phyloP scores from a whole-genome alignment of 1,140 invertebrate species.

The Oppia nitens region DNA sequence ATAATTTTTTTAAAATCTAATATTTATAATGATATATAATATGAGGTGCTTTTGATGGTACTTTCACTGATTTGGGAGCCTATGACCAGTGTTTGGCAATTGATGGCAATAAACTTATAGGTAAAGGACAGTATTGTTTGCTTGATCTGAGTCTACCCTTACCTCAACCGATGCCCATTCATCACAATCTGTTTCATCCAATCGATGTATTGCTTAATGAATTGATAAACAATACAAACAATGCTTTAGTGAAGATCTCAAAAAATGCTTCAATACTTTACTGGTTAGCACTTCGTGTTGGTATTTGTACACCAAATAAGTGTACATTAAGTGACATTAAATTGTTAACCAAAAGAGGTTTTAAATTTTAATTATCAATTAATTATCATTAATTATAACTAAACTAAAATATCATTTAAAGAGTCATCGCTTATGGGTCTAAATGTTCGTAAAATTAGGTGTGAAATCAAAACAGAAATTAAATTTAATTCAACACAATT shows the following conservation, averaged over 20 bases:
- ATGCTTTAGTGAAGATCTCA: background rate
- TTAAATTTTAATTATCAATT: background rate
- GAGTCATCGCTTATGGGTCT: background rate
- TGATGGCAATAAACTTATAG: background rate
- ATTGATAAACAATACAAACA: background rate
- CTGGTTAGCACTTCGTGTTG: background rate
- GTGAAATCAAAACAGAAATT: background rate
- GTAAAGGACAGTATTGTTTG: conserved; percentile 1
- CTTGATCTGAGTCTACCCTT: background rate
- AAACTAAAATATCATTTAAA: background rate
- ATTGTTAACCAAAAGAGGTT: background rate
- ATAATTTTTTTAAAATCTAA: too few relatives aligned
- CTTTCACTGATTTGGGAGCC: conserved; percentile 17
- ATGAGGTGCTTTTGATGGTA: conserved; percentile 17
- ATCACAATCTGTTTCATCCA: background rate
- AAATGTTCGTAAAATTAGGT: background rate
- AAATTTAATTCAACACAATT: background rate
- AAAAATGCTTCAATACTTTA: background rate
- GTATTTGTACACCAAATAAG: background rate
- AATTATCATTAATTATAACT: background rate
- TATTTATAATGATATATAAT: too few relatives aligned
- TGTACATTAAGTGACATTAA: background rate
- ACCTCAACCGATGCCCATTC: background rate
- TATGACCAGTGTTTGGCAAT: conserved; percentile 18
- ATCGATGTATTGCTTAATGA: background rate